These are phyloP conservation scores for Drosophila grimshawi DNA, from an alignment of 1,140 invertebrate species.

Conservation along the genomic window DNA sequence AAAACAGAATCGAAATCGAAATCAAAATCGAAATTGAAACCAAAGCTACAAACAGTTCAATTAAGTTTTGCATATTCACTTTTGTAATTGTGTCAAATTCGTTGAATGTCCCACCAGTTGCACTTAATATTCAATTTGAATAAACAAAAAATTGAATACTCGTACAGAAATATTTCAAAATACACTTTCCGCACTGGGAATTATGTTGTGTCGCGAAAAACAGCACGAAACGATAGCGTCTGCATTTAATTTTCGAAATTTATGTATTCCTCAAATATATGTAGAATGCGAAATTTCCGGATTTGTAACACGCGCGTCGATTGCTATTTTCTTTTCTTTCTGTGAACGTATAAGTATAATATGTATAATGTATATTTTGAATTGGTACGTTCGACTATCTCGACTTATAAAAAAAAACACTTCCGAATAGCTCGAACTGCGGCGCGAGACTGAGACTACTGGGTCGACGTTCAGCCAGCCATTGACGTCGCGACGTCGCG, in stretches of 20 bases:
- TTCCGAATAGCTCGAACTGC: slow-evolving; percentile 82
- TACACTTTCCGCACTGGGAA: not conserved
- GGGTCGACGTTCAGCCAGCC: slow-evolving; percentile 64
- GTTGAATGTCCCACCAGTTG: slow-evolving; percentile 47
- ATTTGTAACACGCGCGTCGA: slow-evolving; percentile 64
- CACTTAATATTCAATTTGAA: slow-evolving; percentile 41
- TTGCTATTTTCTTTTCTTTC: slow-evolving; percentile 8
- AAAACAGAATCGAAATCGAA: slow-evolving; percentile 44
- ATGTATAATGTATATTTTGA: slow-evolving; percentile 13
- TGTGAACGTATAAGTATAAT: slow-evolving; percentile 15
- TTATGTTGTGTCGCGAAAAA: not conserved
- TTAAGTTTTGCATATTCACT: slow-evolving; percentile 46
- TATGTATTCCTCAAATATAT: not conserved
- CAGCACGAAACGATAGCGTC: slow-evolving; percentile 14
- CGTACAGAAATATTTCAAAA: slow-evolving; percentile 5
- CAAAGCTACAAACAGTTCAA: slow-evolving; percentile 69
- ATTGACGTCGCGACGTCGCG: slow-evolving; percentile 47
- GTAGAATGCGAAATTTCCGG: slow-evolving; percentile 29
- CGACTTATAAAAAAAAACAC: slow-evolving; percentile 50
- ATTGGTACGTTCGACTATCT: slow-evolving; percentile 14
- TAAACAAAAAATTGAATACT: slow-evolving; percentile 13
- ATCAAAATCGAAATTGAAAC: slow-evolving; percentile 59
- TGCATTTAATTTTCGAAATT: slow-evolving; percentile 5
- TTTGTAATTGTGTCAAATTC: slow-evolving; percentile 31
- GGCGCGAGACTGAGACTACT: slow-evolving; percentile 72